Base-by-base conservation (phyloP, 1,140 invertebrate genomes). In the Chelonus insularis region DNA sequence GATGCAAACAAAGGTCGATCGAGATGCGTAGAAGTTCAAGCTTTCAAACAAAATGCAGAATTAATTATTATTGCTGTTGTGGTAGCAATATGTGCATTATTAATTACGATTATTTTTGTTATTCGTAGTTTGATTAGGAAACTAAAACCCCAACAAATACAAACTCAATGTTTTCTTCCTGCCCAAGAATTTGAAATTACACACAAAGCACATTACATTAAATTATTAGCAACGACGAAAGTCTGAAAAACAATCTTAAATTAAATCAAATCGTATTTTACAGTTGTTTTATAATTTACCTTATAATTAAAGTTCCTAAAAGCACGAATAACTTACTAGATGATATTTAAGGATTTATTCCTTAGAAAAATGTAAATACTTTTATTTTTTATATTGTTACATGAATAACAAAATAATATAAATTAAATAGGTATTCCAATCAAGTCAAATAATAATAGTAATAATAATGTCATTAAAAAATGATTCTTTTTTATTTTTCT, bases 191-290 rank as follows among this genome's bases (percentile, higher is more conserved):
- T 82, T 20, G 81, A 84, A 34, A 79, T 82, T 9, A 80, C 80
- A 0, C 81, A 83, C 23, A 82, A 83, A 54, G 75, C 82, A 4
- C 80, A 82, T 65, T 84, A 85, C 45, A 83, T 85, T 16, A 84
- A 85, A 67, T 69, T 85, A 2, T 69, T 83, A 34, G 82, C 83
- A 3, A 84, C 83, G 0, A 84, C 83, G n/a, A 83, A 84, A 72
- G 73, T 85, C 63, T 84, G 71, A 72, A 21, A 18, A 16, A 41
- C 6, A 14, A 7, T 18, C 3, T 16, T 45, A 16, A 16, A 16
- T 20, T 5, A 41, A 41, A n/a, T 11, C 1, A 41, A 1, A 14
- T 11, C 5, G 8, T n/a, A 41, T 41, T 41, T 41, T 12, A n/a
- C n/a, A n/a, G n/a, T n/a, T n/a, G n/a, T n/a, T n/a, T n/a, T n/a